Evolutionary conservation across 1,140 invertebrate genomes (phyloP), one percentile per base, ranked within the genome.

Genomic region (Drosophila athabasca): DNA sequence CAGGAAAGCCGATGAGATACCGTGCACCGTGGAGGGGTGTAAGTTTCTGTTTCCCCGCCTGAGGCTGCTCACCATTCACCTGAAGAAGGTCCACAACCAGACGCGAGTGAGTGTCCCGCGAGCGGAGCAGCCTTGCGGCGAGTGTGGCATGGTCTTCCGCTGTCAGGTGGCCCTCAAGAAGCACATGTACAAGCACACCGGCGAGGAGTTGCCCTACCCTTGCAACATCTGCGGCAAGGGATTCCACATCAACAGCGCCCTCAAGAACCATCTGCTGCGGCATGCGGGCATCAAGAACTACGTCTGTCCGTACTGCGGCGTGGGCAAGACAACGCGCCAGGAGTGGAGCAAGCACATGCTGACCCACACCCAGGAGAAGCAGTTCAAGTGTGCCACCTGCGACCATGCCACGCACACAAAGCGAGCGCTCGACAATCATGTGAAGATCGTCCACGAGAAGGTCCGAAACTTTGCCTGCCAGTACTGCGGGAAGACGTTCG

Each of bases 111-210:
- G 44, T 46, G 54, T 52, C 3, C 83, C 76, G 2, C 77, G 83
- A 0, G 60, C 59, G 17, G 75, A 81, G 5, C 84, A 90, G 46
- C 51, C 69, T 0, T 91, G 90, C 19, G 61, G 24, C 4, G 90
- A 91, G 17, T 91, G 90, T 35, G 90, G 88, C 0, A 62, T 83
- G 58, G 55, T 82, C 11, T 91, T 91, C 13, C 87, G 87, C 7
- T 90, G 90, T 43, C 87, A 80, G 0, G 79, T 83, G 55, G 87
- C 90, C 1, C 53, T 91, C 0, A 91, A 91, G 54, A 91, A 93
- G 49, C 93, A 94, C 66, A 93, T 93, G 62, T 93, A 93, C 44
- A 94, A 93, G 8, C 93, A 94, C 43, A 88, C 81, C 45, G 93
- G 93, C 2, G 92, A 93, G 11, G 92, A 93, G 79, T 92, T 93